Base-by-base conservation (phyloP, 1,140 invertebrate species). In the Chironomus striatipennis region DNA sequence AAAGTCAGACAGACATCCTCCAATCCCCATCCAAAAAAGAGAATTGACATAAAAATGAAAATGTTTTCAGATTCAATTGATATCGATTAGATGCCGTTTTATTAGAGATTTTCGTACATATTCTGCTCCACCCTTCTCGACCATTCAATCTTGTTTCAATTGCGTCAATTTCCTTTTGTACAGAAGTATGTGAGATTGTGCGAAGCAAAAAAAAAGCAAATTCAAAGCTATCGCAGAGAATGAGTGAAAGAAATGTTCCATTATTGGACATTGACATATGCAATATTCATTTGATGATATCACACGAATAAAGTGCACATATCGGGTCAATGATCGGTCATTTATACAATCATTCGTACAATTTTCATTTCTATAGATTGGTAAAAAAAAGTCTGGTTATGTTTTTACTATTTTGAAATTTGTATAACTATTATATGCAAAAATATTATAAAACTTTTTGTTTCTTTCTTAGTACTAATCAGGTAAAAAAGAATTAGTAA, bases 191-290 rank as follows among this genome's bases (percentile, higher is more conserved):
- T 5, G 24, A 34, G 24, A 34, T 2, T 34, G 24, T 34, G 24
- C 24, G 24, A 34, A n/a, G n/a, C 24, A 1, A 34, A 34, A 34
- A 34, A 34, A 34, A 34, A 34, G 5, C 24, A 34, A 34, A 2
- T 1, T 34, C 24, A 2, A 34, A 34, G 5, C 24, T 34, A 34
- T 5, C 24, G 24, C 5, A 34, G 24, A 34, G 47, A 57, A 57
- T n/a, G 47, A 57, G 12, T n/a, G 47, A 57, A 57, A 57, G 47
- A 57, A 34, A 34, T 34, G 47, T n/a, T 57, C 47, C 12, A 57
- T 57, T 57, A 57, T 57, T 57, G 47, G n/a, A 57, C 47, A 57
- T n/a, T 57, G 47, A 57, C 47, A 57, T n/a, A 57, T 57, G 47
- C 47, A 57, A 57, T 57, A 12, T 57, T 34, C 24, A 34, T 34